Evolutionary conservation across 2,797 vertebrate genomes (phyloP).

Genomic region (Ispidina lecontei): DNA sequence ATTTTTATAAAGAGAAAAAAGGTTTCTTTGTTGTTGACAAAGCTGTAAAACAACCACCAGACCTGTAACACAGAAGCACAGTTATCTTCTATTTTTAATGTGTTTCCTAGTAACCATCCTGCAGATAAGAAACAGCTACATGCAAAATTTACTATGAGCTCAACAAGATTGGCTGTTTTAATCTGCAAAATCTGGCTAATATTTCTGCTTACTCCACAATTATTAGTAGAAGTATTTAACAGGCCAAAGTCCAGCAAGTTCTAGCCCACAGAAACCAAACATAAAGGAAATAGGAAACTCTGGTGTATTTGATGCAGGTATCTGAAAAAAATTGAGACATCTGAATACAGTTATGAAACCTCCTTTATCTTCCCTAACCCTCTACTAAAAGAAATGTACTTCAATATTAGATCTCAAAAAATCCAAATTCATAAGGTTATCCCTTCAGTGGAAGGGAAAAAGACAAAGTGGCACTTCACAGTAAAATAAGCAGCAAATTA

Average conservation of each 20-base stretch:
- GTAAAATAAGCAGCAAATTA: neutral
- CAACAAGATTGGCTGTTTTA: neutral
- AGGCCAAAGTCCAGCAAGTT: neutral
- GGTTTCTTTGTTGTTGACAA: no score
- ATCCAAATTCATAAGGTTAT: fast-evolving
- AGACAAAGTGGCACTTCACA: fast-evolving
- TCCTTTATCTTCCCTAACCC: neutral
- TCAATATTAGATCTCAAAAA: neutral
- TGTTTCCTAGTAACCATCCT: neutral
- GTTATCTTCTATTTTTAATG: neutral
- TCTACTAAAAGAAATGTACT: neutral
- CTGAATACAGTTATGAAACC: neutral
- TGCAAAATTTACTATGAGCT: neutral
- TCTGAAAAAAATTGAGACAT: neutral
- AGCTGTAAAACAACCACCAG: neutral
- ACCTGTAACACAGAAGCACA: neutral
- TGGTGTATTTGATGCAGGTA: neutral
- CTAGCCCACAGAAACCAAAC: neutral
- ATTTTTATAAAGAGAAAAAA: neutral
- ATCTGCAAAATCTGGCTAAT: slow-evolving; percentile 10
- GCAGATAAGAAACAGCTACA: neutral
- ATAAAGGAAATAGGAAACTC: neutral
- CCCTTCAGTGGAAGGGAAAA: neutral
- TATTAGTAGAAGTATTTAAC: neutral
- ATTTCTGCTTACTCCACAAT: neutral